Percentiles rank a stretch among this genome's conserved stretches.
phyloP scores from a whole-genome alignment of 2,888 invertebrate genomes.

The Craniophora ligustri region DNA sequence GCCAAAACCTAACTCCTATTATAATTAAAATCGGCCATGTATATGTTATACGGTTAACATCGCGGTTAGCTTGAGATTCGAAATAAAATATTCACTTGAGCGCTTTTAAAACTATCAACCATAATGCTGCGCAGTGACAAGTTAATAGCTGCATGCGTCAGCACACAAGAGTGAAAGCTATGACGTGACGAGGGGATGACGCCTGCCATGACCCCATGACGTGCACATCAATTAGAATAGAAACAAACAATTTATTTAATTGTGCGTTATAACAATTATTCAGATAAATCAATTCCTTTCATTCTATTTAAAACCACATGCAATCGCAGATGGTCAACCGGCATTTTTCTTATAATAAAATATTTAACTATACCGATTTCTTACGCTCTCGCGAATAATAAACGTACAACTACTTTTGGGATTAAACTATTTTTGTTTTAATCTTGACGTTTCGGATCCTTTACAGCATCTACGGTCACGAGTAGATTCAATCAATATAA shows the following conservation, averaged over 20 bases:
- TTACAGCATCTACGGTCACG: too few species aligned
- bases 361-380: too few species aligned
- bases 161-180: constrained; percentile 64
- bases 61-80: constrained; percentile 21
- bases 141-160: constrained; percentile 78
- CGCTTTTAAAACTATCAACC: constrained; percentile 53
- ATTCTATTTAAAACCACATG: constrained; percentile 15
- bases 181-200: constrained; percentile 61
- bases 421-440: too few species aligned
- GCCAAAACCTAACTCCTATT: constrained; percentile 20
- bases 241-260: constrained; percentile 24
- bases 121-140: constrained; percentile 73
- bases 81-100: constrained; percentile 52
- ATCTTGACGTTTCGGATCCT: too few species aligned
- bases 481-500: too few species aligned
- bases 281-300: constrained; percentile 22
- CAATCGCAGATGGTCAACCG: background rate
- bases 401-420: too few species aligned
- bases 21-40: constrained; percentile 28
- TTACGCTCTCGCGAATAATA: too few species aligned
- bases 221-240: constrained; percentile 23
- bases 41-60: constrained; percentile 19
- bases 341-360: constrained; percentile 6
- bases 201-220: constrained; percentile 35
- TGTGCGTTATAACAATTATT: constrained; percentile 19